Evolutionary conservation across 1,140 invertebrate species (phyloP), one percentile per base, ranked within the genome.

Genomic region (Papilio machaon): DNA sequence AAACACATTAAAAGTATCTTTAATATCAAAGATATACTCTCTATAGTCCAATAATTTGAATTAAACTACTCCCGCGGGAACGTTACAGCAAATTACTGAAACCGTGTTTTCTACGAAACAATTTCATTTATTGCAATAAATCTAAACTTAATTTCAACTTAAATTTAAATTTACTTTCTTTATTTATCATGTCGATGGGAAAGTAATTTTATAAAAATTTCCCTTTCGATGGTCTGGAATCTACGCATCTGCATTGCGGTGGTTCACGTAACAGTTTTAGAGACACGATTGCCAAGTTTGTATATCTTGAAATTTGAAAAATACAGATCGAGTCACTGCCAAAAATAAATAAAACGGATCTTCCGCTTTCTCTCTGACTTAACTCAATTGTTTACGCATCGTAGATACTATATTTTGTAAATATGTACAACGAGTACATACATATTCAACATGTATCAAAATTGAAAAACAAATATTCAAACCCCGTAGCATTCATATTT

Each of bases 21-120:
- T 23, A 79, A 64, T n/a, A 43, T 79, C 5, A 47, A 79, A 79
- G 58, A 67, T 23, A 77, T 43, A 60, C 60, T 78, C 75, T 30
- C 75, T 23, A 78, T 78, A 60, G 52, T 35, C 17, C 75, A 78
- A 78, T 78, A 78, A 46, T 17, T 38, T 15, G 35, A 60, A 78
- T 60, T 30, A 43, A 78, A 60, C 11, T 13, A 78, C 52, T 17
- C 75, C 23, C 13, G 0, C 30, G 52, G 75, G 75, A 38, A 38
- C 52, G 23, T 60, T 54, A 38, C 7, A 54, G 17, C 75, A 78
- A 78, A 78, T 78, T 78, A 78, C 38, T 78, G 15, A 35, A 58
- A 78, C 75, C 30, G 75, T 23, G 35, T 60, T 78, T 58, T 49
- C 49, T 38, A 30, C 23, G 75, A 52, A 58, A 78, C 75, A 78